A percentile compares a stretch with the other conserved stretches of the same genome.
Evolutionary conservation across 2,888 invertebrate species (phyloP).

Genomic region (Altica lythri): DNA sequence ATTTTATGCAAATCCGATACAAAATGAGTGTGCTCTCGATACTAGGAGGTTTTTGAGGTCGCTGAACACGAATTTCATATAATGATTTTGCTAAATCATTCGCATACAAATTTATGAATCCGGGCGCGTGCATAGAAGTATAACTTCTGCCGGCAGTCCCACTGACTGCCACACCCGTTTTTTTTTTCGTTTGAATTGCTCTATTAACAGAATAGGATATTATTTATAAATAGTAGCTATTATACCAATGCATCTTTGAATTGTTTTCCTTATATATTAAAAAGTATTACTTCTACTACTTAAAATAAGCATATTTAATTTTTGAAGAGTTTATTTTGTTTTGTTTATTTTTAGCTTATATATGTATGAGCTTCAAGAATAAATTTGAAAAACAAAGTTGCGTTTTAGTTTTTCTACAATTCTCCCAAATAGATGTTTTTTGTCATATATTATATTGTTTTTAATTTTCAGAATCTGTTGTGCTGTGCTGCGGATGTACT

Average conservation of each 20-base stretch:
- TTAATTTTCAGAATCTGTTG: constrained; percentile 76
- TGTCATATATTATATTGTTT: not conserved
- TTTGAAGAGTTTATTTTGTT: constrained; percentile 22
- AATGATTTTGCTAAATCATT: too few relatives aligned
- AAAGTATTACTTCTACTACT: constrained; percentile 19
- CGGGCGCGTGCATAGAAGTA: too few relatives aligned
- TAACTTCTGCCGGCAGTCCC: too few relatives aligned
- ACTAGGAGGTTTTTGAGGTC: too few relatives aligned
- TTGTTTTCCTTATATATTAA: not conserved
- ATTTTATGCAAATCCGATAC: too few relatives aligned
- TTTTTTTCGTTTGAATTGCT: too few relatives aligned
- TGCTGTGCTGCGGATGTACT: constrained; percentile 92
- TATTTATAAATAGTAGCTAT: not conserved
- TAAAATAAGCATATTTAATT: constrained; percentile 12
- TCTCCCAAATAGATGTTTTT: not conserved
- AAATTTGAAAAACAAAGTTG: constrained; percentile 16
- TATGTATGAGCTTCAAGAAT: constrained; percentile 23
- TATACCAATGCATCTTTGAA: constrained; percentile 1
- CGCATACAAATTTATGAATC: too few relatives aligned
- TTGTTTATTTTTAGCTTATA: constrained; percentile 8
- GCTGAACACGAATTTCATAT: too few relatives aligned
- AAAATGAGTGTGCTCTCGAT: too few relatives aligned
- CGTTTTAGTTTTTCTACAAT: constrained; percentile 10
- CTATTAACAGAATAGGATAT: too few relatives aligned
- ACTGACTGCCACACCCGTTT: too few relatives aligned